Evolutionary conservation across 2,797 vertebrate genomes (phyloP).

Genomic region (Xerus rutilus): DNA sequence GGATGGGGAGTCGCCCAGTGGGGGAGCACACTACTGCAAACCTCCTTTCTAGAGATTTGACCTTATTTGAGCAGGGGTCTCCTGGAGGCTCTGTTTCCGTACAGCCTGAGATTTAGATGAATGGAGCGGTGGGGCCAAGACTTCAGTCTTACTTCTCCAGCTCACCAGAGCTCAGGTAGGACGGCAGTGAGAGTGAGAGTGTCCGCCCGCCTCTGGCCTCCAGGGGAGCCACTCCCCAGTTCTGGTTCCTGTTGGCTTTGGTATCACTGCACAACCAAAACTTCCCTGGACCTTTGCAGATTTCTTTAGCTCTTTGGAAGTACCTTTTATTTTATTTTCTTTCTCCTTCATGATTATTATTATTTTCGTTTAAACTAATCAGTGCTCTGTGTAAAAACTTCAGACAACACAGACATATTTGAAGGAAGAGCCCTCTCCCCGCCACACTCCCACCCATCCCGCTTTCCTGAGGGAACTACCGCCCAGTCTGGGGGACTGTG

Average conservation of each 20-base stretch:
- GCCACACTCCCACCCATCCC: too few relatives aligned
- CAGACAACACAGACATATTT: not conserved
- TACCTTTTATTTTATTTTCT: not conserved
- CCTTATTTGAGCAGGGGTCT: not conserved
- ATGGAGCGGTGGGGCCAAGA: not conserved
- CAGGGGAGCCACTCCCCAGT: not conserved
- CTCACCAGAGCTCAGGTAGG: not conserved
- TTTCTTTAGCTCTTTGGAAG: not conserved
- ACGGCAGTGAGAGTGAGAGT: not conserved
- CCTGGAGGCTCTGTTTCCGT: not conserved
- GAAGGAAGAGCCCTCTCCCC: not conserved
- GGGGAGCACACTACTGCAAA: not conserved
- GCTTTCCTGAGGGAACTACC: not conserved
- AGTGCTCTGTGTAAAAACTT: not conserved
- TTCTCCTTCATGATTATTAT: not conserved
- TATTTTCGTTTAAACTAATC: slow-evolving; percentile 14
- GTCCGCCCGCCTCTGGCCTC: not conserved
- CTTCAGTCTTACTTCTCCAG: not conserved
- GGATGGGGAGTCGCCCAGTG: not conserved
- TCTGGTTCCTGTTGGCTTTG: not conserved
- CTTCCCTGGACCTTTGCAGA: not conserved
- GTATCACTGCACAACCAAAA: not conserved
- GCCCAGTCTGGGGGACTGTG: not conserved
- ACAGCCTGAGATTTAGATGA: not conserved
- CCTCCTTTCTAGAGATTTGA: not conserved